Evolutionary conservation across 2,888 invertebrate species (phyloP), one percentile per base, ranked within the genome.

Genomic region (Dolichomitus sp.): DNA sequence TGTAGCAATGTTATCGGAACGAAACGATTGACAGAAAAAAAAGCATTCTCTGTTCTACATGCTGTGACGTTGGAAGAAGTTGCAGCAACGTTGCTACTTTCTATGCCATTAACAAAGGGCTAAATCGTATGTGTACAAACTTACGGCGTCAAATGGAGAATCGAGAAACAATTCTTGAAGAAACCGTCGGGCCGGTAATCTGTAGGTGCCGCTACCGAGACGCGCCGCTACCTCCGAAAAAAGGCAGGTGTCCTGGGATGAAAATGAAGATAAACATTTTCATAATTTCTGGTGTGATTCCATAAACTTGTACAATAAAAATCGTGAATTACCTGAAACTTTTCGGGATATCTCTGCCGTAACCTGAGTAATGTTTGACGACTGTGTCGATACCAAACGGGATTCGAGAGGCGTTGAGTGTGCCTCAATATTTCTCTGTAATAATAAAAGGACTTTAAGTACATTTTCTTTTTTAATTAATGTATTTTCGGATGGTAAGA

Each of bases 81-180:
- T 33, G 33, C 33, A 33, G 33, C 33, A 33, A 33, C 4, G 6
- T 0, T 33, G 33, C 33, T 33, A 50, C n/a, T 50, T 52, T 17
- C 11, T 23, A 54, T 12, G 3, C 27, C 11, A 33, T 59, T 33
- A 5, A 40, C 40, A 63, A 40, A 42, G 0, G 2, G 17, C 4
- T 23, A 11, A n/a, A 27, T 45, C 42, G 11, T 6, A 12, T 19
- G 2, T 11, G 23, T 9, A 0, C 33, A 74, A 83, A 70, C 89
- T 91, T 89, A 94, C 94, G 87, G 93, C 95, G 66, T 96, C 96
- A 91, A 97, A 98, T 90, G 95, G 95, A 30, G 97, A 95, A 91
- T 99, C 99, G 69, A 98, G 95, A 94, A 99, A 99, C 48, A 99
- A 95, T 93, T 99, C 99, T 93, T 99, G 99, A 40, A 99, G 94